phyloP scores from a whole-genome alignment of 2,888 invertebrate species.

The Crematogaster levior region DNA sequence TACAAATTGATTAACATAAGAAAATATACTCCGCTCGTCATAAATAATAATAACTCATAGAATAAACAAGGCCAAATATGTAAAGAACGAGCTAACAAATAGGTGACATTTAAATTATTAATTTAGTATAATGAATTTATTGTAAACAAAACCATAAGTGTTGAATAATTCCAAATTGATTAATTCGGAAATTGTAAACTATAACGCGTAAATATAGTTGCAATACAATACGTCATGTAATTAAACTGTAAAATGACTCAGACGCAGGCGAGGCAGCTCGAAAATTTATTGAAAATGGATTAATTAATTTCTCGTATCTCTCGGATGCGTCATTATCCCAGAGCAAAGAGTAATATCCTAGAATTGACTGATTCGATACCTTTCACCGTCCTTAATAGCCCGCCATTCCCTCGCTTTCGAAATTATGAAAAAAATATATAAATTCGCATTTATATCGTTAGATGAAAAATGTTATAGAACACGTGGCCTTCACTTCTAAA shows the following conservation, averaged over 20 bases:
- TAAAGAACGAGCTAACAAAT: too few relatives aligned
- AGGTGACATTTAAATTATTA: too few relatives aligned
- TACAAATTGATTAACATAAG: conserved; percentile 39
- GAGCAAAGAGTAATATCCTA: neutral
- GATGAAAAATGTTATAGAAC: neutral
- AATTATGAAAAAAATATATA: neutral
- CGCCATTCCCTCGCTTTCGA: neutral
- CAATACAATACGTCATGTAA: neutral
- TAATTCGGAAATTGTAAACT: conserved; percentile 2
- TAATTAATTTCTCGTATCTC: conserved; percentile 38
- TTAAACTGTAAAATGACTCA: conserved; percentile 10
- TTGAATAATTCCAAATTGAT: too few relatives aligned
- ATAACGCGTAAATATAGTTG: neutral
- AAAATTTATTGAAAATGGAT: conserved; percentile 40
- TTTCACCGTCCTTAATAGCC: neutral
- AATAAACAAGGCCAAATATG: too few relatives aligned
- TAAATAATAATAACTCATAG: too few relatives aligned
- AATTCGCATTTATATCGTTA: neutral
- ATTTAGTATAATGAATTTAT: too few relatives aligned
- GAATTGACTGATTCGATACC: neutral
- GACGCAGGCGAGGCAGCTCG: neutral
- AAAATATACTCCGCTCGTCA: too few relatives aligned
- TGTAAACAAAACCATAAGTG: too few relatives aligned
- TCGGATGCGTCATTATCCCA: neutral
- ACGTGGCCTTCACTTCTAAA: neutral